phyloP scores from a whole-genome alignment of 2,113 vertebrate genomes.

The Equus quagga region DNA sequence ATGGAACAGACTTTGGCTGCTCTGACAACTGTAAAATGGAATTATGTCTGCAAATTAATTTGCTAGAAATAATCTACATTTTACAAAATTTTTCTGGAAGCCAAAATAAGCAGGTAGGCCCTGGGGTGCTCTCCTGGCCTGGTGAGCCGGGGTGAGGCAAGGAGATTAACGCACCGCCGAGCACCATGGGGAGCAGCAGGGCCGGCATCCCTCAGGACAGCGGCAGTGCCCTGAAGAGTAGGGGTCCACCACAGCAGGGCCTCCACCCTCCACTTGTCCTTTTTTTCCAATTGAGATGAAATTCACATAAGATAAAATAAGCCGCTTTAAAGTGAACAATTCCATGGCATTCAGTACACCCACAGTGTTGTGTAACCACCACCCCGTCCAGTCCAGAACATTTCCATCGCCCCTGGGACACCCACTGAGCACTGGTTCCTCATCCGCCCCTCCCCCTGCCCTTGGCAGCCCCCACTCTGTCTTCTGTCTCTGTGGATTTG shows the following conservation, averaged over 20 bases:
- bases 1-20: background rate
- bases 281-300: background rate
- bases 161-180: no score
- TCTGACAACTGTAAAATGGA: background rate
- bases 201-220: background rate
- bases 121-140: background rate
- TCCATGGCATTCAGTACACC: background rate
- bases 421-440: rapidly evolving
- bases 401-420: rapidly evolving
- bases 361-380: rapidly evolving
- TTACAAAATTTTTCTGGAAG: constrained; percentile 18
- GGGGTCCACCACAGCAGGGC: rapidly evolving
- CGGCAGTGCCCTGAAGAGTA: background rate
- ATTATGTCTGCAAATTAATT: background rate
- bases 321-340: rapidly evolving
- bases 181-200: no score
- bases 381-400: background rate
- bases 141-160: background rate
- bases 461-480: rapidly evolving
- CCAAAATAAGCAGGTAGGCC: rapidly evolving
- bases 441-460: rapidly evolving
- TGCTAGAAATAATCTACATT: constrained; percentile 9
- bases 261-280: rapidly evolving
- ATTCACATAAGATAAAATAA: background rate
- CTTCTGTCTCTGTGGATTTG: background rate